Conservation (phyloP, 53 echinoderm and acorn worm genomes). For the Mesocentrotus franciscanus region DNA sequence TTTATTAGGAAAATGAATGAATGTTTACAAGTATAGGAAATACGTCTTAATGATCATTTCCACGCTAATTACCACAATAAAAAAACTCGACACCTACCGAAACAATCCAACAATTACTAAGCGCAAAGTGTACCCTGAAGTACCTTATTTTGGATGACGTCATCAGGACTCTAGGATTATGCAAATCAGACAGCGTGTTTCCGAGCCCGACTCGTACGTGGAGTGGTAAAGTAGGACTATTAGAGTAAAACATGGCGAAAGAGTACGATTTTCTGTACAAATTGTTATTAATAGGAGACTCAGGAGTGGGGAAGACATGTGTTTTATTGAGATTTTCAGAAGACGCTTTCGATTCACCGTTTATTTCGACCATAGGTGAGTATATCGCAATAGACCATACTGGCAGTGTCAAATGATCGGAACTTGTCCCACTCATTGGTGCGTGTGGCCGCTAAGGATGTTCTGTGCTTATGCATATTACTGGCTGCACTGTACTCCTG, state of each 20-base stretch:
- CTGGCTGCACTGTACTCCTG: neutral
- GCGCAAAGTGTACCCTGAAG: slow-evolving; percentile 45
- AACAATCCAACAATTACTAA: neutral
- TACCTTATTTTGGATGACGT: slow-evolving; percentile 69
- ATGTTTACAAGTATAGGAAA: slow-evolving; percentile 30
- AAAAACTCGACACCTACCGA: neutral
- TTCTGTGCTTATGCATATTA: neutral
- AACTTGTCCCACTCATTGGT: slow-evolving; percentile 10
- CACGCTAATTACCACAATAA: neutral
- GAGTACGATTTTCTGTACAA: slow-evolving; percentile 95
- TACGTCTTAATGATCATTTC: slow-evolving; percentile 21
- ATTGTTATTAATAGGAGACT: slow-evolving; percentile 92
- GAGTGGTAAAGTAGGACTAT: slow-evolving; percentile 17
- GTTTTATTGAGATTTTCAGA: slow-evolving; percentile 94
- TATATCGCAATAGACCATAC: neutral
- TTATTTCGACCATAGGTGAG: slow-evolving; percentile 99
- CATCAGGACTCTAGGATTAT: slow-evolving; percentile 75
- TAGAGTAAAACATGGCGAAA: slow-evolving; percentile 84
- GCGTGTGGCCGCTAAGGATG: slow-evolving; percentile 23
- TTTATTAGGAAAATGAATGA: neutral
- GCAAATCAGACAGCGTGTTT: slow-evolving; percentile 90
- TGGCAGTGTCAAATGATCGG: neutral
- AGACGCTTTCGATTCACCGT: slow-evolving; percentile 89
- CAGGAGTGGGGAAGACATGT: slow-evolving; percentile 96
- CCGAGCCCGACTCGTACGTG: slow-evolving; percentile 62